phyloP scores from a whole-genome alignment of 2,113 vertebrate species.

The Loxodonta africana region DNA sequence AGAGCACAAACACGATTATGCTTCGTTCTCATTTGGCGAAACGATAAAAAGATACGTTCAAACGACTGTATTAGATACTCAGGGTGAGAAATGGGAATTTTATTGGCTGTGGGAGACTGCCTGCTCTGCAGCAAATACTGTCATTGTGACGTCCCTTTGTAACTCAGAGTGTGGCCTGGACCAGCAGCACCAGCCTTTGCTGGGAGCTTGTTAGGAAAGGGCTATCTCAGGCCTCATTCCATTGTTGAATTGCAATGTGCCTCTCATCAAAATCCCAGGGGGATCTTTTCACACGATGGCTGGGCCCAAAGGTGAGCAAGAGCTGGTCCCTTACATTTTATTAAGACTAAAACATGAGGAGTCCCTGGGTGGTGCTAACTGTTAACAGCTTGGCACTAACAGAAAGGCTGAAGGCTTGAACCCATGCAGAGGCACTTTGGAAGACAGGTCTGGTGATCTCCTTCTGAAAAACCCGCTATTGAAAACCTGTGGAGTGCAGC shows the following conservation, averaged over 20 bases:
- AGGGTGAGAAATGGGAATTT: not conserved
- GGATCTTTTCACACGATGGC: not conserved
- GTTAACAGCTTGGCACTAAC: not conserved
- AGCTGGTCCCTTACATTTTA: not conserved
- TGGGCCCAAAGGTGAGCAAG: no score
- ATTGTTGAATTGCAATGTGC: no score
- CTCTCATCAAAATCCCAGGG: no score
- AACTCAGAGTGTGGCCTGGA: not conserved
- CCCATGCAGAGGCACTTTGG: not conserved
- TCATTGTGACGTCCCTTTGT: not conserved
- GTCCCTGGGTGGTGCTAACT: not conserved
- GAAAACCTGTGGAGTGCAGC: not conserved
- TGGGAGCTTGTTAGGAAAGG: not conserved
- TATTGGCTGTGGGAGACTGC: not conserved
- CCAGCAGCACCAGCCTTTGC: not conserved
- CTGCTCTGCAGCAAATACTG: not conserved
- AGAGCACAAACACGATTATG: not conserved
- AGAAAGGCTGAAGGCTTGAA: not conserved
- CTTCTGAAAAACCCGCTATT: not conserved
- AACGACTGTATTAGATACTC: not conserved
- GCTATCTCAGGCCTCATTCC: not conserved
- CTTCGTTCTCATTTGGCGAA: not conserved
- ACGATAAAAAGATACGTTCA: not conserved
- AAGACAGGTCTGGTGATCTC: not conserved
- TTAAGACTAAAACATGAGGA: not conserved